phyloP scores from a whole-genome alignment of 1,140 invertebrate species.

The Trichoplusia ni region DNA sequence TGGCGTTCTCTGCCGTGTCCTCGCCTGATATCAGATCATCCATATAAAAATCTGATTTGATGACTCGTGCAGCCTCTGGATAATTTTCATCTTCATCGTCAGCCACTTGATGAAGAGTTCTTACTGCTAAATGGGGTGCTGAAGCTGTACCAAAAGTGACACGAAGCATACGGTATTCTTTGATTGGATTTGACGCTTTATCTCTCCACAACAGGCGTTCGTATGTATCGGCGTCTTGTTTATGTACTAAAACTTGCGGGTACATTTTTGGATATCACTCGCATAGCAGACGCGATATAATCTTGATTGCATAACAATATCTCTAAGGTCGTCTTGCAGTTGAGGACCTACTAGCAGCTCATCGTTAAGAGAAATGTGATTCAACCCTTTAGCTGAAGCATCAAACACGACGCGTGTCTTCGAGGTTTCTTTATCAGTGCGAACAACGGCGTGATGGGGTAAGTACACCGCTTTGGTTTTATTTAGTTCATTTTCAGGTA shows the following conservation, averaged over 20 bases:
- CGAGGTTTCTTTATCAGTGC: neutral
- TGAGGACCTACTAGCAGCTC: conserved; percentile 28
- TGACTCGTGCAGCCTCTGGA: too few relatives aligned
- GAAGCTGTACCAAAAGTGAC: conserved; percentile 50
- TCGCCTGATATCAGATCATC: conserved; percentile 60
- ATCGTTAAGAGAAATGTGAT: conserved; percentile 20
- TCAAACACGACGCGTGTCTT: conserved; percentile 24
- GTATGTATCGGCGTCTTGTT: conserved; percentile 37
- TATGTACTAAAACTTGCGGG: conserved; percentile 15
- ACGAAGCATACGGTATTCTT: conserved; percentile 39
- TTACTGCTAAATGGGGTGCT: conserved; percentile 53
- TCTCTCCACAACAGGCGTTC: conserved; percentile 62
- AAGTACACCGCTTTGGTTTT: conserved; percentile 5
- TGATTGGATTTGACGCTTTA: neutral
- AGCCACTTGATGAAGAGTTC: conserved; percentile 39
- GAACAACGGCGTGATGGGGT: conserved; percentile 21
- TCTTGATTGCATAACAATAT: conserved; percentile 22
- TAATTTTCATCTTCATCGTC: conserved; percentile 31
- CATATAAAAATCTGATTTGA: conserved; percentile 47
- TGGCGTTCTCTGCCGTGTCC: conserved; percentile 39
- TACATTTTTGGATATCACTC: conserved; percentile 26
- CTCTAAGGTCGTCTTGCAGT: conserved; percentile 29
- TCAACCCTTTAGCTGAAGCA: conserved; percentile 16
- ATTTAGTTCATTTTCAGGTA: conserved; percentile 1
- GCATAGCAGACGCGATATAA: conserved; percentile 18